Conservation (phyloP, 2,797 vertebrate genomes). For the Malurus leucopterus region DNA sequence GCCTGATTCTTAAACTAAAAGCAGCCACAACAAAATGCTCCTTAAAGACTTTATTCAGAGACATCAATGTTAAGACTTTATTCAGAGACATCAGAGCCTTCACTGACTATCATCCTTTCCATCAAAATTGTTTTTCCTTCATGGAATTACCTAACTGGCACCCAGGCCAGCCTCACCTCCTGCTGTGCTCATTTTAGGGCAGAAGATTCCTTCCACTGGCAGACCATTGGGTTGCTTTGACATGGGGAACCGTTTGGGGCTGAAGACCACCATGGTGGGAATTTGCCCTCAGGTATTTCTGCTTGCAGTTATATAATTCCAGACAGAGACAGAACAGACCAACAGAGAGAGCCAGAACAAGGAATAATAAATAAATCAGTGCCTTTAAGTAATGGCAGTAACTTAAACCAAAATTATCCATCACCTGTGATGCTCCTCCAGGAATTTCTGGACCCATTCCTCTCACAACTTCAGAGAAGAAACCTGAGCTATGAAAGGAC, state of each 20-base stretch:
- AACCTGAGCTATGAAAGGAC: neutral
- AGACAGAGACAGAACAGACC: neutral
- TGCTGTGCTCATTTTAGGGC: neutral
- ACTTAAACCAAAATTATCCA: conserved; percentile 15
- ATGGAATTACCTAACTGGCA: neutral
- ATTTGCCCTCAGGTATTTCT: neutral
- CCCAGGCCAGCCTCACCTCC: neutral
- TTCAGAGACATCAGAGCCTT: neutral
- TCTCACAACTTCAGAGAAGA: conserved; percentile 11
- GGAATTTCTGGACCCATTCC: conserved; percentile 33
- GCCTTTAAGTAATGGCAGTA: neutral
- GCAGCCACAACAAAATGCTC: neutral
- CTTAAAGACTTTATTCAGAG: neutral
- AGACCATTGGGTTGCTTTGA: neutral
- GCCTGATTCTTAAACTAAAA: neutral
- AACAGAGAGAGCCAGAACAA: neutral
- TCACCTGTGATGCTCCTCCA: neutral
- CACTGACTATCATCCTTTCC: neutral
- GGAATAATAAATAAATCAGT: neutral
- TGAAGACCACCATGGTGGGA: neutral
- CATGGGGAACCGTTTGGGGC: accelerated
- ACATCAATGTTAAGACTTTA: neutral
- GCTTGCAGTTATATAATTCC: neutral
- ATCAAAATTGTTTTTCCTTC: neutral
- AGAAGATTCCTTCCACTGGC: neutral